Base-by-base conservation (phyloP, 2,888 invertebrate genomes). In the Eupithecia dodoneata region DNA sequence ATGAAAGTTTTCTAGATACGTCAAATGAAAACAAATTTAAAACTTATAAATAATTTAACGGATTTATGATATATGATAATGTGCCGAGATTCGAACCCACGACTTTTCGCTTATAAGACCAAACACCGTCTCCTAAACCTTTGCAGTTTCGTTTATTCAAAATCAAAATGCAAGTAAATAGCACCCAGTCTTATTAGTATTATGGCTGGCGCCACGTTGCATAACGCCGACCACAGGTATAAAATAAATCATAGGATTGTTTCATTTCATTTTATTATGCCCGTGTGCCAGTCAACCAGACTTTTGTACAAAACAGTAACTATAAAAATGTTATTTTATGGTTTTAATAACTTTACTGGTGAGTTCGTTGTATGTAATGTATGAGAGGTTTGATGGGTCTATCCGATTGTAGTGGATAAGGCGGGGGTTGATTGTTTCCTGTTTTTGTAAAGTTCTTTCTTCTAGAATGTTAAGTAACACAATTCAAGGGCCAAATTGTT, bases 191-290 rank as follows among this genome's bases (percentile, higher is more conserved):
- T 77, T 72, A 76, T 77, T 77, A 74, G 74, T 73, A 76, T 71
- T 71, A 75, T 45, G 44, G 79, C 76, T 79, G 73, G 63, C 63
- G 79, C 73, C 74, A 74, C 74, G 76, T 79, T 85, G 90, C 91
- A 92, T 91, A 88, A 90, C 83, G 80, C 88, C 82, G 84, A 89
- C 89, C 90, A 83, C 87, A 85, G 88, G 86, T 88, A 89, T 90
- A 89, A 91, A 92, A 93, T 94, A 93, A 94, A 93, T 94, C 94
- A 93, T 87, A 82, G 90, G 88, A 93, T 93, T 92, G 93, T 93
- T 93, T 92, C 92, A 93, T 93, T 92, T 89, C 90, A 92, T 93
- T 93, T 93, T 92, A 93, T 93, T 92, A 91, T 90, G 82, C 88
- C 78, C 83, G 88, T 85, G 87, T 88, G 89, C 90, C 90, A 86